These are phyloP conservation scores for Trissolcus basalis DNA, from an alignment of 1,140 invertebrate species.

Conservation along the genomic window DNA sequence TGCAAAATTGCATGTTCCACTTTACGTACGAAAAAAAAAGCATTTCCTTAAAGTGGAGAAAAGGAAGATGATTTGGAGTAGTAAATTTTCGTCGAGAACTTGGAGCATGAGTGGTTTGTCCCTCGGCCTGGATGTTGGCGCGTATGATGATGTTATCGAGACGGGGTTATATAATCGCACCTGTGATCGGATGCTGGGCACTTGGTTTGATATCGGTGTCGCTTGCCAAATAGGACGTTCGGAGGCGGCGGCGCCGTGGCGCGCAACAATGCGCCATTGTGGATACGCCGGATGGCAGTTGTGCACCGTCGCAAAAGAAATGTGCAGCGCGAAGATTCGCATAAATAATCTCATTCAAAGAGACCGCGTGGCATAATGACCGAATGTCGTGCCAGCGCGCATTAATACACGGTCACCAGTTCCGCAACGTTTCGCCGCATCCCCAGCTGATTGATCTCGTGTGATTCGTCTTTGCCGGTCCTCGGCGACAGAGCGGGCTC, in stretches of 20 bases:
- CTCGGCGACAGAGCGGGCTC: conserved; percentile 37
- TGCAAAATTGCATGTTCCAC: too few species aligned
- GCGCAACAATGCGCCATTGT: conserved; percentile 56
- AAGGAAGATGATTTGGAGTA: too few species aligned
- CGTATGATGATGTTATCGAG: conserved; percentile 6
- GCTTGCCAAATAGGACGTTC: conserved; percentile 33
- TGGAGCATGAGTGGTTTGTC: too few species aligned
- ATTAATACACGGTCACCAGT: conserved; percentile 60
- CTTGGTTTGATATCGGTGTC: conserved; percentile 37
- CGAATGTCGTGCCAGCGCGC: conserved; percentile 54
- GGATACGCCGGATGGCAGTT: conserved; percentile 4
- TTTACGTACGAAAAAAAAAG: too few species aligned
- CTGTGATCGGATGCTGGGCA: conserved; percentile 33
- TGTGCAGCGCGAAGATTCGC: conserved; percentile 36
- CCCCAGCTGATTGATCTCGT: conserved; percentile 53
- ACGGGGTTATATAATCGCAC: conserved; percentile 24
- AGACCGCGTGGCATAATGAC: conserved; percentile 60
- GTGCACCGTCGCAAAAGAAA: neutral
- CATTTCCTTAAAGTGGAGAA: too few species aligned
- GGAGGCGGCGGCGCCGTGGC: conserved; percentile 24
- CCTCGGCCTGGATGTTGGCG: neutral
- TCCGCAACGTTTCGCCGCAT: conserved; percentile 37
- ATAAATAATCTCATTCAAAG: conserved; percentile 62
- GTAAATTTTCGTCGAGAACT: too few species aligned
- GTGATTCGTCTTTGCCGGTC: conserved; percentile 53